Evolutionary conservation across 2,888 invertebrate species (phyloP), one percentile per base, ranked within the genome.

Genomic region (Agrotis ipsilon): DNA sequence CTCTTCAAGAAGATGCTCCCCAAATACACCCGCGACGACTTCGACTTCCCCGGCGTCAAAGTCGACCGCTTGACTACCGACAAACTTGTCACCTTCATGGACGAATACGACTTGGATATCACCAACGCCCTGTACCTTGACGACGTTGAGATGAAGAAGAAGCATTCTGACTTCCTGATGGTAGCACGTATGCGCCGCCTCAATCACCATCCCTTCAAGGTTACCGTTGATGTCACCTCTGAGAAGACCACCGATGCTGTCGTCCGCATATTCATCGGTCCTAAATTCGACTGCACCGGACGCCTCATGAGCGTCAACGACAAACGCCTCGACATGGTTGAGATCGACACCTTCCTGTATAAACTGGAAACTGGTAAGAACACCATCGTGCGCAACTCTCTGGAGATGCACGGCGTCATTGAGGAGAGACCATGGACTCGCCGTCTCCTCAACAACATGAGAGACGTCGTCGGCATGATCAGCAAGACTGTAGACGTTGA

Each of bases 261-360:
- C 16, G 97, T 98, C 18, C 97, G 97, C 70, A 92, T 97, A 19
- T 98, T 97, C 96, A 91, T 98, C 78, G 98, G 97, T 85, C 98
- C 98, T 51, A 97, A 97, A 92, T 97, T 96, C 92, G 97, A 98
- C 91, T 96, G 97, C 90, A 94, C 96, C 86, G 97, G 97, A 72
- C 96, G 96, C 68, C 93, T 96, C 39, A 91, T 97, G 60, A 94
- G 95, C 85, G 90, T 94, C 77, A 93, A 95, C 86, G 94, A 95
- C 89, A 94, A 93, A 72, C 94, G 96, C 63, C 75, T 86, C 54
- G 94, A 95, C 78, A 95, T 96, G 95, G 86, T 96, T 32, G 96
- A 96, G 78, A 92, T 96, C 62, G 96, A 96, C 86, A 93, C 92
- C 83, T 97, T 98, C 96, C 74, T 96, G 59, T 96, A 96, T 90